Evolutionary conservation across 2,888 invertebrate genomes (phyloP), one percentile per base, ranked within the genome.

Genomic region (Harmothoe impar): DNA sequence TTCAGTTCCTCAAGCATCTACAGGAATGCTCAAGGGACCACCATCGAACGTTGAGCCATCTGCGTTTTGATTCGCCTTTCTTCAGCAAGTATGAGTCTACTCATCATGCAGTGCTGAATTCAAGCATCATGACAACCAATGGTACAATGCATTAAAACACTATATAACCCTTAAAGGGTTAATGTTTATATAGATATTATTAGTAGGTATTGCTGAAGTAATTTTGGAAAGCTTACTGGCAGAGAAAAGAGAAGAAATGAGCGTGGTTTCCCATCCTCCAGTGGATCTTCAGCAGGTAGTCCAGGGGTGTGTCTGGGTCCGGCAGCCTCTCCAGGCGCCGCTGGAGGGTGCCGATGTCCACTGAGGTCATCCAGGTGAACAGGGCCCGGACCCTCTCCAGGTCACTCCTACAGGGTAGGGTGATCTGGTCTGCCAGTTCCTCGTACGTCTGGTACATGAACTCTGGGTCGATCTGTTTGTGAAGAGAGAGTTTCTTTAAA

Each of bases 261-360:
- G 95, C 95, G 91, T 95, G 94, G 93, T 95, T 95, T 20, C 94
- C 95, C 92, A 93, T 93, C 91, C 94, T 94, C 89, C 93, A 94
- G 68, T 94, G 94, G 35, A 95, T 95, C 90, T 94, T 94, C 12
- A 93, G 91, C 89, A 95, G 94, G 89, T 94, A 95, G 89, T 95
- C 95, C 89, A 94, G 92, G 0, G 95, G 95, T 0, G 94, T 94
- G 68, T 94, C 94, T 17, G 92, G 92, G 0, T 94, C 94, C 7
- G 95, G 94, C 15, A 94, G 92, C 0, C 92, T 93, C 15, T 94
- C 93, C 43, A 94, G 91, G 93, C 92, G 68, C 89, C 90, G 84
- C 91, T 94, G 93, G 0, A 95, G 91, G 77, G 93, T 94, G 92
- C 93, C 93, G 12, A 95, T 94, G 90, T 95, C 94, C 17, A 95